Evolutionary conservation across 1,140 invertebrate genomes (phyloP).

Genomic region (Amyelois transitella): DNA sequence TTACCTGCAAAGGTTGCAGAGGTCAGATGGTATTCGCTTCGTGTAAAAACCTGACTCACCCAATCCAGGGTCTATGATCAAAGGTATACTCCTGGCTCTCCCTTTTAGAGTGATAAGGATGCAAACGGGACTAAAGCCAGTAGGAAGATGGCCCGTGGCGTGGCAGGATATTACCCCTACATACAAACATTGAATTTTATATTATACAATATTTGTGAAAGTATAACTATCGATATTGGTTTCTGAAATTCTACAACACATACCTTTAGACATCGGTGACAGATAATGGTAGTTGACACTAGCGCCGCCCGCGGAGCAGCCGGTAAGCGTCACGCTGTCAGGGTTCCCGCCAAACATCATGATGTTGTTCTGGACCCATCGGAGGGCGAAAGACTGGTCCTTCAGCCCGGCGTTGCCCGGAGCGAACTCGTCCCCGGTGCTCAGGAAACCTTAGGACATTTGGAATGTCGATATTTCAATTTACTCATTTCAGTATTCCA

Average conservation of each 20-base stretch:
- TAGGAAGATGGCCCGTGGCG: too few species aligned
- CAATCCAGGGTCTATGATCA: too few species aligned
- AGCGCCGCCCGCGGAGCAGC: constrained; percentile 76
- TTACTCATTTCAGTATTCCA: too few species aligned
- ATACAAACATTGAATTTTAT: background rate
- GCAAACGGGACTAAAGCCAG: too few species aligned
- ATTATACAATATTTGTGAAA: background rate
- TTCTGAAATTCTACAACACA: background rate
- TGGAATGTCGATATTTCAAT: too few species aligned
- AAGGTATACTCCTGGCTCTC: too few species aligned
- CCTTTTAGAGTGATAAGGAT: too few species aligned
- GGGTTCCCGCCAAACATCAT: constrained; percentile 76
- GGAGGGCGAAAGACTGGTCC: constrained; percentile 78
- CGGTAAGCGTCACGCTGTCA: constrained; percentile 74
- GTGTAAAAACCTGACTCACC: too few species aligned
- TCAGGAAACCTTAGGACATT: constrained; percentile 79
- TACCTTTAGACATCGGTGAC: constrained; percentile 70
- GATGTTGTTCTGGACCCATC: constrained; percentile 78
- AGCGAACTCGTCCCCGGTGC: constrained; percentile 73
- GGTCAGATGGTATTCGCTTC: too few species aligned
- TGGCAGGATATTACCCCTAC: too few species aligned
- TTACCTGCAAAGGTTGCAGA: too few species aligned
- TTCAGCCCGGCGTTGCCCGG: constrained; percentile 80
- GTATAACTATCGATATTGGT: background rate
- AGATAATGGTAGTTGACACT: constrained; percentile 80